Percentiles rank a stretch among this genome's conserved stretches.
These are phyloP conservation scores for Osmerus mordax DNA, from an alignment of 2,113 vertebrate genomes.

Conservation along the genomic window DNA sequence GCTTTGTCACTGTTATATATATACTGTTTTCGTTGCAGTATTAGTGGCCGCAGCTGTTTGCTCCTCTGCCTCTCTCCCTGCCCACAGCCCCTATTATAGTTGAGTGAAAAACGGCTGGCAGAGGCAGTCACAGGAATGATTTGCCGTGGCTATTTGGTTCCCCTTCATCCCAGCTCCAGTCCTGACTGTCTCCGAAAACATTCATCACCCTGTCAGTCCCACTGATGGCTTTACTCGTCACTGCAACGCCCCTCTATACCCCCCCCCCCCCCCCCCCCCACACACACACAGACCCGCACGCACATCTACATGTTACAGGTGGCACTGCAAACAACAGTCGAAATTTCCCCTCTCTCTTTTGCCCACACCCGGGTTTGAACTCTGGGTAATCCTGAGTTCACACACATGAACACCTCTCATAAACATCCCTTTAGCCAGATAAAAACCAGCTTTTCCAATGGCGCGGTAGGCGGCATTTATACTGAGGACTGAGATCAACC, in stretches of 20 bases:
- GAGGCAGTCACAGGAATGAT: conserved; percentile 26
- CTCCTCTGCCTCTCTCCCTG: conserved; percentile 12
- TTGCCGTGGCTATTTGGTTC: conserved; percentile 36
- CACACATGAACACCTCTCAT: no score
- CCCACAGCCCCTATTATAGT: conserved; percentile 20
- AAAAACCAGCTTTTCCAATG: no score
- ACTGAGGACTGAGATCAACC: no score
- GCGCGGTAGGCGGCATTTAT: no score
- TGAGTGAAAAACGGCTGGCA: conserved; percentile 37
- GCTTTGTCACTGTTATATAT: background rate
- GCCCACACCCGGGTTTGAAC: no score
- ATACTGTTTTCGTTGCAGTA: background rate
- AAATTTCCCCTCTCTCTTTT: no score
- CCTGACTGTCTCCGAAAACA: conserved; percentile 19
- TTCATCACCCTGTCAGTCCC: conserved; percentile 47
- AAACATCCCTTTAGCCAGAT: no score
- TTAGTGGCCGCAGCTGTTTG: background rate
- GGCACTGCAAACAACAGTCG: background rate
- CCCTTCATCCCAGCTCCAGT: conserved; percentile 26
- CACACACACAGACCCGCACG: background rate
- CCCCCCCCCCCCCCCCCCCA: background rate
- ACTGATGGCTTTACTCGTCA: conserved; percentile 40
- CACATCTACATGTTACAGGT: background rate
- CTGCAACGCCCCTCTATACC: conserved; percentile 5
- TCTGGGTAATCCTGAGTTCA: no score